Conservation (phyloP, 2,888 invertebrate genomes). For the Lepidonotus clava region DNA sequence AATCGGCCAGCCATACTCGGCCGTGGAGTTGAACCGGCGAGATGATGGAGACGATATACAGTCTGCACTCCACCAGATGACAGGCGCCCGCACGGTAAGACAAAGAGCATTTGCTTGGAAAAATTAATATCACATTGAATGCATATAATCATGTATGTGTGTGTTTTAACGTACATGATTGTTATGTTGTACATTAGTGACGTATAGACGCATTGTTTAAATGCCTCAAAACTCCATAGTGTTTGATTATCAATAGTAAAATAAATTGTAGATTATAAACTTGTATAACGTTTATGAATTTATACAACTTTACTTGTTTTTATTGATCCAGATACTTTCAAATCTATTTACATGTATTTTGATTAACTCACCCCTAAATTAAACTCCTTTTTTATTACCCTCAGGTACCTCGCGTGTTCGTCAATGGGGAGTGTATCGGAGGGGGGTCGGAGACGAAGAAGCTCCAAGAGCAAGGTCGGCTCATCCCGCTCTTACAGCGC, state of each 20-base stretch:
- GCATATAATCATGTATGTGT: neutral
- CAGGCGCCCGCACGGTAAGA: conserved; percentile 72
- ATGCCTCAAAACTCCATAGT: too few species aligned
- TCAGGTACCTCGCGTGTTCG: conserved; percentile 56
- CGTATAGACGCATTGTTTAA: too few species aligned
- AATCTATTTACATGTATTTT: neutral
- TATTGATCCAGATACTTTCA: neutral
- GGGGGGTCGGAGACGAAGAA: conserved; percentile 53
- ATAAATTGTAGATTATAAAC: neutral
- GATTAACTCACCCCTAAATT: neutral
- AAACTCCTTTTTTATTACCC: neutral
- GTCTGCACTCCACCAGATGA: neutral
- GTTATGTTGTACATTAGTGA: too few species aligned
- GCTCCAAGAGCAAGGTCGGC: conserved; percentile 40
- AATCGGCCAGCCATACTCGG: conserved; percentile 32
- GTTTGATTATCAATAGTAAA: too few species aligned
- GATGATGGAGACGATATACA: conserved; percentile 40
- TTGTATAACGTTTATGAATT: neutral
- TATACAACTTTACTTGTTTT: neutral
- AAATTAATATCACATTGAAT: neutral
- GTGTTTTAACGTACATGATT: neutral
- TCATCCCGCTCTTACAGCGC: conserved; percentile 10
- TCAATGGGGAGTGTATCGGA: conserved; percentile 53
- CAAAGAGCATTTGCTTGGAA: conserved; percentile 55
- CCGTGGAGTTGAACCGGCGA: conserved; percentile 46